Base-by-base conservation (phyloP, 2,113 vertebrate species). In the Machaerirhynchus nigripectus region DNA sequence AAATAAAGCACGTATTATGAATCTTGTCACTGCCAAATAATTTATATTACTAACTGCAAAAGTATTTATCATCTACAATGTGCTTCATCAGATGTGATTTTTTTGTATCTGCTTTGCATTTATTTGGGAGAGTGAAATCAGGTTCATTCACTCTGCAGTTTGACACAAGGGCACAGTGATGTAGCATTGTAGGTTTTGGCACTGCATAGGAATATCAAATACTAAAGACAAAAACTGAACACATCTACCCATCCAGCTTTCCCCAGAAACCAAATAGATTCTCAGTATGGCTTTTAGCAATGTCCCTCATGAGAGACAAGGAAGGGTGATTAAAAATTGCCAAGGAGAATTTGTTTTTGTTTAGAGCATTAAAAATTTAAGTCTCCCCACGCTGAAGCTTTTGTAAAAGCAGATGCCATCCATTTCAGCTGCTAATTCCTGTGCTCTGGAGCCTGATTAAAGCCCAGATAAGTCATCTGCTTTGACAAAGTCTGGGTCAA, bases 91-190 rank as follows among this genome's bases (percentile, higher is more conserved):
- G 46, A 68, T 84, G 26, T 0, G 1, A 19, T 52, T 31, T 87
- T 73, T 95, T 78, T 76, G 18, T 83, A 90, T 87, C 90, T 87
- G 15, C 21, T 88, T 89, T 74, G 60, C 49, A 76, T 88, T 92
- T 59, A 52, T 31, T 85, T 91, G 75, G 50, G 22, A 13, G 24
- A 57, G 24, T 47, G 49, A 76, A 82, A 76, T 57, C 52, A 86
- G 53, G 27, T 53, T 86, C 5, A 6, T 71, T 90, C 63, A 76
- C 71, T 71, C 57, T 47, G 44, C 18, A 76, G 9, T 86, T 30
- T 78, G 65, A 88, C 49, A 83, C 46, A 85, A 84, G 55, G 70
- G 37, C 22, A 64, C 22, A 81, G 68, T 67, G 33, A 89, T 68
- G 26, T 7, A 67, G 47, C 37, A 60, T 21, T 78, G 20, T 44